A percentile compares a stretch with the other conserved stretches of the same genome.
Conservation (phyloP, 2,888 invertebrate genomes). For the Protonemura montana region DNA sequence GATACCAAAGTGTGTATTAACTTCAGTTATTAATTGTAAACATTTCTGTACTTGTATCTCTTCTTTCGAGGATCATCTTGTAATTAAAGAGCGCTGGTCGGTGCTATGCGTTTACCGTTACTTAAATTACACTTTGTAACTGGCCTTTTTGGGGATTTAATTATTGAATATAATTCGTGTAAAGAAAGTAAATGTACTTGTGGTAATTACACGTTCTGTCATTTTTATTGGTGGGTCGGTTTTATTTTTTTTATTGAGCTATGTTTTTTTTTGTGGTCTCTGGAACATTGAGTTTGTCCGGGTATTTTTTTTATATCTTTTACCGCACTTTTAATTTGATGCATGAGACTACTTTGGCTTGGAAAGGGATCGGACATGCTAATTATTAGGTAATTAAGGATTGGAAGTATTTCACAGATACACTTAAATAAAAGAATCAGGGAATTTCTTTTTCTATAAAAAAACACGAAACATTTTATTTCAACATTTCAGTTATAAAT, state of each 20-base stretch:
- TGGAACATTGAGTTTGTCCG: neutral
- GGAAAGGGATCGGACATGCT: neutral
- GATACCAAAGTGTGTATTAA: neutral
- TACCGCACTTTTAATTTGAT: neutral
- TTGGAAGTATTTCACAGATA: neutral
- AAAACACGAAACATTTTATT: constrained; percentile 32
- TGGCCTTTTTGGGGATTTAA: neutral
- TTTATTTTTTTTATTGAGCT: neutral
- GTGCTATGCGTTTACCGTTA: neutral
- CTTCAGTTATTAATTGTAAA: neutral
- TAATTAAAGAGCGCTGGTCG: neutral
- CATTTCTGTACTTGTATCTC: neutral
- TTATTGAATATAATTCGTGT: neutral
- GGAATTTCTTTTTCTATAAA: neutral
- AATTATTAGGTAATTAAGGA: neutral
- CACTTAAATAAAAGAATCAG: neutral
- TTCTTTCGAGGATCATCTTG: neutral
- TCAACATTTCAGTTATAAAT: constrained; percentile 35
- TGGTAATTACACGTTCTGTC: neutral
- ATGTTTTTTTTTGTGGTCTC: neutral
- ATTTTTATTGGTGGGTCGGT: neutral
- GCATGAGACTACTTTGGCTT: neutral
- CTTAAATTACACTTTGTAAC: neutral
- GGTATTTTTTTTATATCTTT: neutral
- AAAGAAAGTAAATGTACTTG: neutral